Percentiles rank a stretch among this genome's conserved stretches.
Conservation (phyloP, 23 tunicate genomes). For the Clavelina lepadiformis region DNA sequence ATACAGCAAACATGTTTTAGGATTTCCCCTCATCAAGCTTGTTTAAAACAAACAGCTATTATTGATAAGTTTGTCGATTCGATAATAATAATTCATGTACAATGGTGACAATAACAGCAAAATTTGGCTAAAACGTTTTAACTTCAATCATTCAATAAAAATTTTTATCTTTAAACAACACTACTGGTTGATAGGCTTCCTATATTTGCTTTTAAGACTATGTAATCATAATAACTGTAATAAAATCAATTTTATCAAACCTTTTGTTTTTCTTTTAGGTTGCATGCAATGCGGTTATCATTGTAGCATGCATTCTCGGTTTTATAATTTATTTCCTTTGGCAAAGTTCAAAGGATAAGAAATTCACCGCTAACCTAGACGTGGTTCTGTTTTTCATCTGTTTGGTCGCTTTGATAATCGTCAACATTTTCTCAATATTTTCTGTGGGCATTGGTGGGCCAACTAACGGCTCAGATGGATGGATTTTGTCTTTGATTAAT, state of each 20-base stretch:
- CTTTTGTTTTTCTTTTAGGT: slow-evolving; percentile 13
- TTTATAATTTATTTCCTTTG: slow-evolving; percentile 1
- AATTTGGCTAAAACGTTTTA: background rate
- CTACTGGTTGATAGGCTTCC: too few species aligned
- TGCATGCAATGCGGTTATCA: slow-evolving; percentile 13
- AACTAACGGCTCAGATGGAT: background rate
- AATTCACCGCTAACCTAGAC: slow-evolving; percentile 8
- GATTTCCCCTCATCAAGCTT: too few species aligned
- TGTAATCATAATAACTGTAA: background rate
- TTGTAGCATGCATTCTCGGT: slow-evolving; percentile 34
- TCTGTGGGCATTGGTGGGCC: slow-evolving; percentile 14
- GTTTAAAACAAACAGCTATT: too few species aligned
- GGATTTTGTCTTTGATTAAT: slow-evolving; percentile 33
- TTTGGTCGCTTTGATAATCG: slow-evolving; percentile 9
- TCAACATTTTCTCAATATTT: slow-evolving; percentile 29
- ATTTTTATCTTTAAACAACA: too few species aligned
- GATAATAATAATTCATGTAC: too few species aligned
- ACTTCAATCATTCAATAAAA: too few species aligned
- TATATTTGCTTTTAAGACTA: background rate
- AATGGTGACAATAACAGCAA: background rate
- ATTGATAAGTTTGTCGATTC: too few species aligned
- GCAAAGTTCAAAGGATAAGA: background rate
- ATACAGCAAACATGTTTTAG: too few species aligned
- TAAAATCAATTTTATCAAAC: background rate
- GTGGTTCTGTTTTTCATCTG: slow-evolving; percentile 38